Percentiles rank a stretch among this genome's conserved stretches.
Evolutionary conservation across 2,113 vertebrate species (phyloP).

Genomic region (Gobius niger): DNA sequence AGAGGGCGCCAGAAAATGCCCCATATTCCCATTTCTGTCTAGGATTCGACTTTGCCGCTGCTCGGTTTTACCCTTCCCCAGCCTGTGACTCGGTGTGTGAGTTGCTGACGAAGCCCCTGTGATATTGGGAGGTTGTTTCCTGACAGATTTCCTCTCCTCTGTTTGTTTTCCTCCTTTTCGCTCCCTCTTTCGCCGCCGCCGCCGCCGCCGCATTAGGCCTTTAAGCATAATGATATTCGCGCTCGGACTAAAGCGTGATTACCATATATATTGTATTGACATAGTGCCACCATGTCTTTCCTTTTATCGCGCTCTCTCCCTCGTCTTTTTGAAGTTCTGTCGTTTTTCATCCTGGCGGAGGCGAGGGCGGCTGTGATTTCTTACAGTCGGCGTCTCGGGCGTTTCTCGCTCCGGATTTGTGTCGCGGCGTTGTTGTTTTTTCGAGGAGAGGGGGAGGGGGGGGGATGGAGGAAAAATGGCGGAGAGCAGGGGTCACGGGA

Average conservation of each 20-base stretch:
- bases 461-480: not conserved
- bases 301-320: conserved; percentile 37
- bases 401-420: not conserved
- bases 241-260: conserved; percentile 68
- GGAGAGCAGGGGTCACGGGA: conserved; percentile 1
- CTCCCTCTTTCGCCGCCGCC: no score
- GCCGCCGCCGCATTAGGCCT: conserved; percentile 40
- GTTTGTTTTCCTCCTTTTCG: conserved; percentile 42
- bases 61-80: no score
- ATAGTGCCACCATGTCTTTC: conserved; percentile 59
- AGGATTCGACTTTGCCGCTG: no score
- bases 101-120: no score
- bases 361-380: conserved; percentile 26
- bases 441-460: not conserved
- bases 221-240: conserved; percentile 65
- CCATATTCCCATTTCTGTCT: no score
- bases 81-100: no score
- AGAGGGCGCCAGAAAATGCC: no score
- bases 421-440: not conserved
- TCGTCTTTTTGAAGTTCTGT: conserved; percentile 60
- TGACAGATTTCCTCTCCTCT: conserved; percentile 5
- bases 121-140: no score
- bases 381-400: conserved; percentile 49
- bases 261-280: conserved; percentile 75
- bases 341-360: conserved; percentile 46